phyloP scores from a whole-genome alignment of 2,797 vertebrate species.

The Pseudotriccus pelzelni region DNA sequence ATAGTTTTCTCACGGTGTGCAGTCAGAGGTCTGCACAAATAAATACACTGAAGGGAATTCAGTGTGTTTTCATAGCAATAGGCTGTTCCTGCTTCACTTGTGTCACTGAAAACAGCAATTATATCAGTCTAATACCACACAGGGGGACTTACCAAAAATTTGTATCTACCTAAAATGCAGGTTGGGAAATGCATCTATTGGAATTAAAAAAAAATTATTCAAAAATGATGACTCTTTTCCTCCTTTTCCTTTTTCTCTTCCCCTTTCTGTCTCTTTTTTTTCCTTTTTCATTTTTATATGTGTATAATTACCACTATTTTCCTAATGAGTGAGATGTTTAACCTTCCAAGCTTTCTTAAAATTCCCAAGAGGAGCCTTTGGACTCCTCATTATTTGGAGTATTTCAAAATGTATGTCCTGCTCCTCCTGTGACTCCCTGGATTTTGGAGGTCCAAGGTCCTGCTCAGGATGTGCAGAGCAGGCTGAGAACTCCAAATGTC shows the following conservation, averaged over 20 bases:
- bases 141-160: background rate
- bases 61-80: background rate
- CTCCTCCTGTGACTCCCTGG: background rate
- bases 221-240: fast-evolving
- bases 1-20: background rate
- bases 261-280: background rate
- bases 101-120: background rate
- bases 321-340: background rate
- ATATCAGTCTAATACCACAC: background rate
- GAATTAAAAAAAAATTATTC: background rate
- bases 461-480: background rate
- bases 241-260: background rate
- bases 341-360: background rate
- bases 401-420: background rate
- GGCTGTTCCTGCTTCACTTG: background rate
- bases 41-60: background rate
- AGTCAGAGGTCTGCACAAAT: background rate
- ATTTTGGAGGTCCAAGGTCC: background rate
- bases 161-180: background rate
- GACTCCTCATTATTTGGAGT: background rate
- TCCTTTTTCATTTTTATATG: no score
- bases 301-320: background rate
- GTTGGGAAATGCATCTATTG: background rate
- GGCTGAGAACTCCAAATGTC: background rate
- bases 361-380: background rate